Evolutionary conservation across 1,140 invertebrate genomes (phyloP), one percentile per base, ranked within the genome.

Genomic region (Bathynomus jamesi): DNA sequence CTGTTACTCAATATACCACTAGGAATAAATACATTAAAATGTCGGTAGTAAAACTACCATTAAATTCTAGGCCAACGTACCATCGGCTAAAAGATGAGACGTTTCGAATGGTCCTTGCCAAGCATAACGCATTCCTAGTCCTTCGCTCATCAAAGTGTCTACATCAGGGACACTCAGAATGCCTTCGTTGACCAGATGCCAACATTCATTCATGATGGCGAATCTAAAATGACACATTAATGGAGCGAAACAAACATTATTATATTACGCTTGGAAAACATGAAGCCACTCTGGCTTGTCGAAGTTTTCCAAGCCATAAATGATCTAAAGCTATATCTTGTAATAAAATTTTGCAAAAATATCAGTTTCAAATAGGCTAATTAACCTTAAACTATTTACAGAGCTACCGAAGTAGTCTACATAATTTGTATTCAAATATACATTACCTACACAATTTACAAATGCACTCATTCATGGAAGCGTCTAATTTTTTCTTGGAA

Each of bases 31-130:
- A 65, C 21, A 30, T 21, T 4, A 28, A 28, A 28, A 17, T n/a
- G n/a, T n/a, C n/a, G n/a, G n/a, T n/a, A n/a, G n/a, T 61, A 66
- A 25, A 10, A 17, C 8, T 61, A 61, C 10, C 25, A 3, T 65
- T 85, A 79, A 96, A 97, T 40, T 89, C 82, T 91, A 92, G 74
- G 88, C 87, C 5, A 29, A 29, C 32, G 60, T 87, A 86, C 94
- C 95, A 84, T 95, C 90, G 28, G 95, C 94, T 84, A 98, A 98
- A 27, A 98, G 85, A 84, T 97, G 95, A 25, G 92, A 91, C 0
- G 94, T 95, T 85, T 98, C 94, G 65, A 98, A 85, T 1, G 94
- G 90, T 27, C 96, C 96, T 24, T 97, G 84, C 81, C 98, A 98
- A 4, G 95, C 95, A 81, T 98, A 99, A 70, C 96, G 86, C 86